A percentile compares a stretch with the other conserved stretches of the same genome.
Evolutionary conservation across 2,888 invertebrate species (phyloP).

Genomic region (Choristoneura rosaceana): DNA sequence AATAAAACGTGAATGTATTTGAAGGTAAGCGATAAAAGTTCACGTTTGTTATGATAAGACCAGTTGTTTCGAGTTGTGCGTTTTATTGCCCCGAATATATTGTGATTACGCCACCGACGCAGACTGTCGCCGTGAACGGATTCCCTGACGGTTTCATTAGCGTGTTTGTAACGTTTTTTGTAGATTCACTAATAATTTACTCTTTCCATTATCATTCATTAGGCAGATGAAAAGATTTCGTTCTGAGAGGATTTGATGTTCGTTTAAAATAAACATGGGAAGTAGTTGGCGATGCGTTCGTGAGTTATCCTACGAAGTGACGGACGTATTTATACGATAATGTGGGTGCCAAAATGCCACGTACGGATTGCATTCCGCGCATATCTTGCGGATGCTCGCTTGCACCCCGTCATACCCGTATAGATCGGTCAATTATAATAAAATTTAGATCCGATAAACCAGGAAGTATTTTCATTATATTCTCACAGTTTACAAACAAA

Average conservation of each 20-base stretch:
- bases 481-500: too few relatives aligned
- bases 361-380: constrained; percentile 13
- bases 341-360: constrained; percentile 25
- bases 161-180: constrained; percentile 47
- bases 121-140: constrained; percentile 52
- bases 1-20: constrained; percentile 12
- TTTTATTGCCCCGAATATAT: constrained; percentile 68
- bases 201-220: constrained; percentile 35
- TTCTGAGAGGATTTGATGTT: constrained; percentile 7
- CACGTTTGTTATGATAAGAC: constrained; percentile 54
- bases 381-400: constrained; percentile 1
- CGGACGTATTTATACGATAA: neutral
- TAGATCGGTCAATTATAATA: neutral
- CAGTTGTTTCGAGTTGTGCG: constrained; percentile 56
- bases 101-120: constrained; percentile 62
- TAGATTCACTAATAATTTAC: constrained; percentile 41
- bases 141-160: constrained; percentile 53
- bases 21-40: constrained; percentile 46
- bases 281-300: constrained; percentile 16
- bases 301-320: constrained; percentile 10
- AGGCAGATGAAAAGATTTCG: constrained; percentile 29
- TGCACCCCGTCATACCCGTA: constrained; percentile 2
- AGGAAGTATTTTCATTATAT: neutral
- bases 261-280: constrained; percentile 32
- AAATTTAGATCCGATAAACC: neutral